Conservation (phyloP, 2,113 vertebrate species). For the Anseranas semipalmata region DNA sequence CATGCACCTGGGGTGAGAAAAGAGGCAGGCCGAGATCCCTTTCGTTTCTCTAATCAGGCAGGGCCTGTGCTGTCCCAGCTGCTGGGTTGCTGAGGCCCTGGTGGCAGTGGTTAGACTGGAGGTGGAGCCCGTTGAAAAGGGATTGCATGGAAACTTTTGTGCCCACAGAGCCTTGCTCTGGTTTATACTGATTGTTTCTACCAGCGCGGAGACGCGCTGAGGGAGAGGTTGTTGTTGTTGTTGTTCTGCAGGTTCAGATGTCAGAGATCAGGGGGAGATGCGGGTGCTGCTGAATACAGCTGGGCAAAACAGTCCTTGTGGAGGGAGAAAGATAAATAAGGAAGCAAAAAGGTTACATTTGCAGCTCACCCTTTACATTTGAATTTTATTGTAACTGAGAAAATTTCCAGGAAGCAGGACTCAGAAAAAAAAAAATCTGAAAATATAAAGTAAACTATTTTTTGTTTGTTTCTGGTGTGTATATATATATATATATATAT, state of each 20-base stretch:
- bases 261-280: neutral
- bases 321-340: neutral
- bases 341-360: neutral
- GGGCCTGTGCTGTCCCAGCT: neutral
- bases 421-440: neutral
- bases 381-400: neutral
- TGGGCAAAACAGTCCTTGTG: neutral
- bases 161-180: fast-evolving
- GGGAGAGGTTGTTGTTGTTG: neutral
- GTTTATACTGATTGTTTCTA: neutral
- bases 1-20: neutral
- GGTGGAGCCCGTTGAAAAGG: neutral
- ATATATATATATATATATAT: too few relatives aligned
- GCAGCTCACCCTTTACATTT: neutral
- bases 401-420: neutral
- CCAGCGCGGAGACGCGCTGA: neutral
- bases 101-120: neutral
- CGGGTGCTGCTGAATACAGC: neutral
- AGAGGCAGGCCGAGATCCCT: fast-evolving
- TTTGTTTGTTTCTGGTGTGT: neutral
- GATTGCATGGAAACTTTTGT: neutral
- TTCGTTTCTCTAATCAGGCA: neutral
- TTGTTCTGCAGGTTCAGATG: neutral
- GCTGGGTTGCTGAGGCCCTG: neutral
- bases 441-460: neutral